Base-by-base conservation (phyloP, 2,113 vertebrate species). In the Platanista minor region DNA sequence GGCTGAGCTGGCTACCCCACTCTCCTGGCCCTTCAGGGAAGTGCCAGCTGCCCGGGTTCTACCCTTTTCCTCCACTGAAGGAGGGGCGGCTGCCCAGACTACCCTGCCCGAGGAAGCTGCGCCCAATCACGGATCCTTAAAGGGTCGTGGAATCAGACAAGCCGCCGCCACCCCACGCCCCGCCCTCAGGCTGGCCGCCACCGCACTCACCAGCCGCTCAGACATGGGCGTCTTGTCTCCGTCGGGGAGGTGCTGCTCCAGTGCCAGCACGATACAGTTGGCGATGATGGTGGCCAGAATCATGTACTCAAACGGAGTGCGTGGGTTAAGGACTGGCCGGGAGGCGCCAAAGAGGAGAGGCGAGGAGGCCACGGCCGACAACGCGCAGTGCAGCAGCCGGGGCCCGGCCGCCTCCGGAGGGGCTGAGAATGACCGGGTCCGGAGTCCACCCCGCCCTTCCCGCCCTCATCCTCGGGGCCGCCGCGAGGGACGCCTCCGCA, bases 251-350 rank as follows among this genome's bases (percentile, higher is more conserved):
- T 99, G 99, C 96, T 99, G 99, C 97, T 99, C 99, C 99, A 99
- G 96, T 7, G 99, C 99, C 99, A 99, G 97, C 84, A 99, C 99
- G 8, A 99, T 99, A 98, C 99, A 99, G 98, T 99, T 99, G 96
- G 99, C 99, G 96, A 99, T 99, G 95, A 99, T 99, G 97, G 99
- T 99, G 98, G 99, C 99, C 98, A 99, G 98, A 98, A 99, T 99
- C 99, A 99, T 99, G 98, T 99, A 99, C 98, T 99, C 99, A 98
- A 99, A 99, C 83, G 99, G 99, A 99, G 99, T 99, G 97, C 46
- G 90, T 27, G 92, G 66, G 97, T 97, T 96, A 97, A 97, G 97
- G 97, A 94, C 81, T 14, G 78, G 90, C 67, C 33, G 0, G 61
- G 39, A 69, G 82, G 54, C 57, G 36, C 92, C n/a, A 7, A 20